Percentiles rank a stretch among this genome's conserved stretches.
Conservation (phyloP, 2,888 invertebrate genomes). For the Himalopsyche kuldschensis region DNA sequence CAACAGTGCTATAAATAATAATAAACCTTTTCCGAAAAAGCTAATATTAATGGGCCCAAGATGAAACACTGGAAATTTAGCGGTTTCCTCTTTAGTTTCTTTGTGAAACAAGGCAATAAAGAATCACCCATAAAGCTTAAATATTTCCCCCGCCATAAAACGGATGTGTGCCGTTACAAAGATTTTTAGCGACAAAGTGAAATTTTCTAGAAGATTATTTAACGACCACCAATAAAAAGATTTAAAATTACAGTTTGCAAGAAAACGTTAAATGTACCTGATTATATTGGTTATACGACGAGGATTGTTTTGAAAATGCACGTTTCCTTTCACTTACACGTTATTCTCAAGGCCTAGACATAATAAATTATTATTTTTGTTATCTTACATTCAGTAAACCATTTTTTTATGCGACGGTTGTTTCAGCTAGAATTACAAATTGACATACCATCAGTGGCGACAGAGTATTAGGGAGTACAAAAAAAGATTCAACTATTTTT, state of each 20-base stretch:
- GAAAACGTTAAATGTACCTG: no score
- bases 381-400: no score
- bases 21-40: not conserved
- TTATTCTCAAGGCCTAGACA: no score
- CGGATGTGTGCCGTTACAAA: not conserved
- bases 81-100: not conserved
- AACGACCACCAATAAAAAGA: not conserved
- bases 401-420: no score
- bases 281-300: no score
- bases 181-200: not conserved
- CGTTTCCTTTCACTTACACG: no score
- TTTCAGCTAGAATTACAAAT: no score
- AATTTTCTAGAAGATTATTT: not conserved
- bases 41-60: not conserved
- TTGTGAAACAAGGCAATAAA: not conserved
- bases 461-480: no score
- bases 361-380: no score
- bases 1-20: not conserved
- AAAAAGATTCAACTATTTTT: no score
- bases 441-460: no score
- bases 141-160: not conserved
- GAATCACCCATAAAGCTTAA: not conserved
- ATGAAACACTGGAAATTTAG: not conserved
- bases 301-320: no score
- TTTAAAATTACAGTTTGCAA: not conserved